Conservation (phyloP, 2,797 vertebrate genomes). For the Lycodopsis pacificus region DNA sequence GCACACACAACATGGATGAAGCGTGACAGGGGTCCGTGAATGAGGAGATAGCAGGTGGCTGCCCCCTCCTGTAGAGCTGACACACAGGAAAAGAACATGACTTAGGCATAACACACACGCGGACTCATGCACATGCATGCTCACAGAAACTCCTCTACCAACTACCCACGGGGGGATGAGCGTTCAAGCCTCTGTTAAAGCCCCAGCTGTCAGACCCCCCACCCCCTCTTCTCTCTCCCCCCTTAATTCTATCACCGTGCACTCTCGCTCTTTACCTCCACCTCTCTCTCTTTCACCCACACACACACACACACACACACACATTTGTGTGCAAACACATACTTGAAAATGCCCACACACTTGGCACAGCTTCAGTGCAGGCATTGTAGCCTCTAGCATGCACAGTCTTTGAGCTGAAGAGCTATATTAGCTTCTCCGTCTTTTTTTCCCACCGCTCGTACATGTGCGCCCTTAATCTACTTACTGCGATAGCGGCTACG, state of each 20-base stretch:
- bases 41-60: slow-evolving; percentile 50
- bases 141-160: slow-evolving; percentile 10
- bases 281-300: slow-evolving; percentile 44
- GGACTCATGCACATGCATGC: neutral
- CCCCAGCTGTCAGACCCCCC: slow-evolving; percentile 39
- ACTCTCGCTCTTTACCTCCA: slow-evolving; percentile 27
- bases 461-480: slow-evolving; percentile 26
- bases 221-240: neutral
- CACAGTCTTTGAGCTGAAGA: slow-evolving; percentile 37
- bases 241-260: slow-evolving; percentile 37
- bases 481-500: slow-evolving; percentile 8
- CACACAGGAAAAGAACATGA: slow-evolving; percentile 41
- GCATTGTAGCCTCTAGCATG: slow-evolving; percentile 22
- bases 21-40: slow-evolving; percentile 41
- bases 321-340: slow-evolving; percentile 23
- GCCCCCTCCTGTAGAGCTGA: slow-evolving; percentile 59
- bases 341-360: slow-evolving; percentile 42
- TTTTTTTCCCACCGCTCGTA: neutral
- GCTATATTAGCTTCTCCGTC: slow-evolving; percentile 26
- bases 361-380: slow-evolving; percentile 24
- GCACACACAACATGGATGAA: slow-evolving; percentile 12
- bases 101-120: slow-evolving; percentile 6
- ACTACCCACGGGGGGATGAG: slow-evolving; percentile 34
- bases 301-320: slow-evolving; percentile 31
- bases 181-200: slow-evolving; percentile 32